These are phyloP conservation scores for Penaeus vannamei DNA, from an alignment of 1,140 invertebrate species.

Conservation along the genomic window DNA sequence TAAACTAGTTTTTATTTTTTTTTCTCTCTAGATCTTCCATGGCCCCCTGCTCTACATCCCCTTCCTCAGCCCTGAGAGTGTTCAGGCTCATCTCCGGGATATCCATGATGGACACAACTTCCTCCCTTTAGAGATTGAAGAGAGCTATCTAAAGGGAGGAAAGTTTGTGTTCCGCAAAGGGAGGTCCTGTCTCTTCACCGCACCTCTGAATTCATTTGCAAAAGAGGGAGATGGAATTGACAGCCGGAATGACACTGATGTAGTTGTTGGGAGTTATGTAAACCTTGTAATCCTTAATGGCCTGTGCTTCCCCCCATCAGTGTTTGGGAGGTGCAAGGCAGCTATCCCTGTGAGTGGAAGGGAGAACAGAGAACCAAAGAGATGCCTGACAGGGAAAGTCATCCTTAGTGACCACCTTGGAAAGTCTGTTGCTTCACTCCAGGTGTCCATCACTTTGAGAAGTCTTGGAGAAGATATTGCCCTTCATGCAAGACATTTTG, in stretches of 20 bases:
- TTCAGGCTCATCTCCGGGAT: neutral
- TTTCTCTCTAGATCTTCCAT: slow-evolving; percentile 12
- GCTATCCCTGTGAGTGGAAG: neutral
- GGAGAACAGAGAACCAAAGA: neutral
- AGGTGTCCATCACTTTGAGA: neutral
- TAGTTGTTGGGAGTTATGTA: too few species aligned
- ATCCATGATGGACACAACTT: neutral
- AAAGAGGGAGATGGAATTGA: neutral
- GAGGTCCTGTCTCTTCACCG: slow-evolving; percentile 44
- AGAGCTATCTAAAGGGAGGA: slow-evolving; percentile 7
- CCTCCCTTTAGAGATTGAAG: slow-evolving; percentile 28
- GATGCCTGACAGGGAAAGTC: slow-evolving; percentile 9
- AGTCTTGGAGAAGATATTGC: slow-evolving; percentile 28
- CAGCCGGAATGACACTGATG: too few species aligned
- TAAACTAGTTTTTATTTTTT: neutral
- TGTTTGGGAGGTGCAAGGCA: slow-evolving; percentile 20
- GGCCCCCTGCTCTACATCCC: slow-evolving; percentile 37
- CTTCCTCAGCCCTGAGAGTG: slow-evolving; percentile 35
- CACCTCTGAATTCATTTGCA: neutral
- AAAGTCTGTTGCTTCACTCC: neutral
- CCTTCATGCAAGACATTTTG: neutral
- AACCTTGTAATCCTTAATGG: slow-evolving; percentile 29
- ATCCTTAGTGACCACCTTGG: neutral
- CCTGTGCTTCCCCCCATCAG: slow-evolving; percentile 9
- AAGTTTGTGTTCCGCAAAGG: slow-evolving; percentile 48